These are phyloP conservation scores for Excalfactoria chinensis DNA, from an alignment of 2,113 vertebrate species.

Conservation along the genomic window DNA sequence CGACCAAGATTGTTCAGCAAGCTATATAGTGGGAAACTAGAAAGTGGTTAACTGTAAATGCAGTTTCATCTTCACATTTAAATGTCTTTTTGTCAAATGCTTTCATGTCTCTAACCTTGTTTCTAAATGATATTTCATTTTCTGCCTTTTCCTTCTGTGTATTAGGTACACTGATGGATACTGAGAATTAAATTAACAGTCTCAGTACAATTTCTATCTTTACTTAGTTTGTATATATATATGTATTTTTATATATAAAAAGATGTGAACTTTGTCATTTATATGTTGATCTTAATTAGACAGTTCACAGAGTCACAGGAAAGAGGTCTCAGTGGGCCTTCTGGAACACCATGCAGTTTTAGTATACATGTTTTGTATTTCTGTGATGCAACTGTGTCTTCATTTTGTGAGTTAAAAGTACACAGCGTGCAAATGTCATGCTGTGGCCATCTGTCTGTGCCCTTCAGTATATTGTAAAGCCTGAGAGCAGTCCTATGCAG, in stretches of 20 bases:
- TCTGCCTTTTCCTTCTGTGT: not conserved
- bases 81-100: not conserved
- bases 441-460: not conserved
- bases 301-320: not conserved
- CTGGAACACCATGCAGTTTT: not conserved
- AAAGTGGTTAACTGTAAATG: not conserved
- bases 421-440: not conserved
- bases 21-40: not conserved
- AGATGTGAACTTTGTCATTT: not conserved
- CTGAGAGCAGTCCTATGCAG: not conserved
- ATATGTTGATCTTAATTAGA: not conserved
- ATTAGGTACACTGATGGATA: not conserved
- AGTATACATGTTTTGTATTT: not conserved
- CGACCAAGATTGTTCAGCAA: not conserved
- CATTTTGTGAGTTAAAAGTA: not conserved
- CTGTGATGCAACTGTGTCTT: not conserved
- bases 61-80: not conserved
- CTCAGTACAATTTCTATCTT: not conserved
- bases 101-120: not conserved
- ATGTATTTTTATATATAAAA: not conserved
- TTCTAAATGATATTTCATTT: not conserved
- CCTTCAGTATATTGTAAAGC: not conserved
- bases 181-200: constrained; percentile 12
- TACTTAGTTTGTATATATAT: no score
- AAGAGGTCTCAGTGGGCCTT: not conserved